A percentile compares a stretch with the other conserved stretches of the same genome.
Conservation (phyloP, 2,113 vertebrate genomes). For the Orycteropus afer region DNA sequence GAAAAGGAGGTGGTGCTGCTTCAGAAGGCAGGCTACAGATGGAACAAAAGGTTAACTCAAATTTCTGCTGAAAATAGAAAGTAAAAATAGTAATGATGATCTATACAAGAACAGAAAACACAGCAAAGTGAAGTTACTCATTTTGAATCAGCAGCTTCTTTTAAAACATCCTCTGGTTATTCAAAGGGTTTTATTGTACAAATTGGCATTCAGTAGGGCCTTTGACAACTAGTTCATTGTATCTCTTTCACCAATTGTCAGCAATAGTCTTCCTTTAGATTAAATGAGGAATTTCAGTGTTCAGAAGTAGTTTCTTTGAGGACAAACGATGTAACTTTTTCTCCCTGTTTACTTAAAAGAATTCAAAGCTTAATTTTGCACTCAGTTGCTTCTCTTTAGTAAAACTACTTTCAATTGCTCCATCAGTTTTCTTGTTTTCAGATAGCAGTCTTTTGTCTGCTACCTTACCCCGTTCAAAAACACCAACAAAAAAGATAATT, state of each 20-base stretch:
- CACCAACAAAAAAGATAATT: neutral
- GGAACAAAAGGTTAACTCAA: conserved; percentile 80
- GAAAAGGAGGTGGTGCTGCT: conserved; percentile 71
- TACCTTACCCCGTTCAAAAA: neutral
- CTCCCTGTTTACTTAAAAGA: conserved; percentile 39
- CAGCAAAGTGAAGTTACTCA: conserved; percentile 67
- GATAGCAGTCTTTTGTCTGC: neutral
- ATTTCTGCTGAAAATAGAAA: conserved; percentile 77
- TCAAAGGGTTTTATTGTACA: conserved; percentile 76
- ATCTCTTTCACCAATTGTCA: conserved; percentile 72
- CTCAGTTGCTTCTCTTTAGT: neutral
- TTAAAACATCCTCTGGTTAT: conserved; percentile 62
- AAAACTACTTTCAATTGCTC: neutral
- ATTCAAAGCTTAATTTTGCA: conserved; percentile 42
- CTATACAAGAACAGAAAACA: conserved; percentile 65
- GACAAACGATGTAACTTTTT: conserved; percentile 57
- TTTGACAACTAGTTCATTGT: conserved; percentile 72
- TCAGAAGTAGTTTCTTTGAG: conserved; percentile 65
- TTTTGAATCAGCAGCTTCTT: conserved; percentile 77
- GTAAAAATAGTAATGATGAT: conserved; percentile 78
- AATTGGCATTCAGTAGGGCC: conserved; percentile 63
- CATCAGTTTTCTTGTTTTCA: neutral
- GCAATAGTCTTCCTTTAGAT: conserved; percentile 65
- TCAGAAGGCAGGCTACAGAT: conserved; percentile 71
- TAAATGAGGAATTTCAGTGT: conserved; percentile 24